phyloP scores from a whole-genome alignment of 2,113 vertebrate species.

The Mirounga angustirostris region DNA sequence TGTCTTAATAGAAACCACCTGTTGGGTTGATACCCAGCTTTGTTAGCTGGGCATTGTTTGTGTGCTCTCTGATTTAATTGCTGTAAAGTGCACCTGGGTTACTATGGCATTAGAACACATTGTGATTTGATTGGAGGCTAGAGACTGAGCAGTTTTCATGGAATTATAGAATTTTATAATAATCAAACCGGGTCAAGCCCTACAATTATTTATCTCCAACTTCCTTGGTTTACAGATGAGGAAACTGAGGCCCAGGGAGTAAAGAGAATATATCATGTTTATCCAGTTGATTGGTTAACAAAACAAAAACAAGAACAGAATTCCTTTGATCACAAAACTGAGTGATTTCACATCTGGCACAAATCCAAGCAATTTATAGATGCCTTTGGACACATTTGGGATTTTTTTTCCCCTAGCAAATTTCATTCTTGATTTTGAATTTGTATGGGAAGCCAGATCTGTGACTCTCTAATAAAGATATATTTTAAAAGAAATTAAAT shows the following conservation, averaged over 20 bases:
- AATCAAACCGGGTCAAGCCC: not conserved
- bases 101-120: not conserved
- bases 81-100: not conserved
- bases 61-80: not conserved
- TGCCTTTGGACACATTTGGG: not conserved
- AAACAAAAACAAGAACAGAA: not conserved
- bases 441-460: not conserved
- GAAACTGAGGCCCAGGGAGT: not conserved
- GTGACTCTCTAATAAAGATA: not conserved
- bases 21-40: not conserved
- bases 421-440: not conserved
- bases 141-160: not conserved
- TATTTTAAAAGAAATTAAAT: not conserved
- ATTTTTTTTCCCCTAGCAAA: not conserved
- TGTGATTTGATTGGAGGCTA: not conserved
- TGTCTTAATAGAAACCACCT: slow-evolving; percentile 54
- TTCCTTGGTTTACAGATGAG: not conserved
- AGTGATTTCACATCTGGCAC: not conserved
- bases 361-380: not conserved
- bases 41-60: not conserved
- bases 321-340: not conserved
- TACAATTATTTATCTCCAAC: not conserved
- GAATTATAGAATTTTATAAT: not conserved
- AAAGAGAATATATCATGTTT: not conserved
- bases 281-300: not conserved